These are phyloP conservation scores for Ecliptopera silaceata DNA, from an alignment of 2,888 invertebrate genomes.

Conservation along the genomic window DNA sequence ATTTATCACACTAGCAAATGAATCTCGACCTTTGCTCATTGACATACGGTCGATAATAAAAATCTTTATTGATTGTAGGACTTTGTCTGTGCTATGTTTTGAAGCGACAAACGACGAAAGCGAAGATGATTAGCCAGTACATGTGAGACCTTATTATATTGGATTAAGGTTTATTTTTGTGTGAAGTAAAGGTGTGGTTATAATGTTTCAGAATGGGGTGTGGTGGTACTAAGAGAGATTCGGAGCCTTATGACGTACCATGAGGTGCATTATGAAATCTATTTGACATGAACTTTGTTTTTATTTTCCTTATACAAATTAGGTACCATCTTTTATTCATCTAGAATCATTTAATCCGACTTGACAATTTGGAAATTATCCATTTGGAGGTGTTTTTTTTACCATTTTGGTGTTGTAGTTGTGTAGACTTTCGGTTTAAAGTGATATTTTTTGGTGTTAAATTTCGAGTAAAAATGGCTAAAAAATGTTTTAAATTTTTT, in stretches of 20 bases:
- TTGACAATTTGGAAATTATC: no score
- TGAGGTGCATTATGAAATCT: conserved; percentile 74
- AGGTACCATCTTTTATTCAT: no score
- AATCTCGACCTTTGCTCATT: conserved; percentile 31
- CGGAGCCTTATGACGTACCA: conserved; percentile 75
- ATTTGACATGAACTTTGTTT: conserved; percentile 62
- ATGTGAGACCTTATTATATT: conserved; percentile 29
- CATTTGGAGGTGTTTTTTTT: no score
- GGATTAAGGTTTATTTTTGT: conserved; percentile 39
- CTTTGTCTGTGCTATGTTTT: conserved; percentile 47
- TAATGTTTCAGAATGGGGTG: conserved; percentile 41
- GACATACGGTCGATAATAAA: conserved; percentile 25
- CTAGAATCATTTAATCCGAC: no score
- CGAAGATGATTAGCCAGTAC: conserved; percentile 33
- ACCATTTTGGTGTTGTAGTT: no score
- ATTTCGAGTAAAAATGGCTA: no score
- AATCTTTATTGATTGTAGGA: conserved; percentile 33
- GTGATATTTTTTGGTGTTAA: no score
- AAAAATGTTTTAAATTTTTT: no score
- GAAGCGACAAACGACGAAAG: conserved; percentile 60
- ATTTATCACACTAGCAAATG: neutral
- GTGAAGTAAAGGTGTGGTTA: conserved; percentile 32
- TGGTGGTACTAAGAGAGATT: conserved; percentile 72
- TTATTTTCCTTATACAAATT: conserved; percentile 38
- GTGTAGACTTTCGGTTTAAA: no score